Evolutionary conservation across 2,797 vertebrate species (phyloP).

Genomic region (Pristis pectinata): DNA sequence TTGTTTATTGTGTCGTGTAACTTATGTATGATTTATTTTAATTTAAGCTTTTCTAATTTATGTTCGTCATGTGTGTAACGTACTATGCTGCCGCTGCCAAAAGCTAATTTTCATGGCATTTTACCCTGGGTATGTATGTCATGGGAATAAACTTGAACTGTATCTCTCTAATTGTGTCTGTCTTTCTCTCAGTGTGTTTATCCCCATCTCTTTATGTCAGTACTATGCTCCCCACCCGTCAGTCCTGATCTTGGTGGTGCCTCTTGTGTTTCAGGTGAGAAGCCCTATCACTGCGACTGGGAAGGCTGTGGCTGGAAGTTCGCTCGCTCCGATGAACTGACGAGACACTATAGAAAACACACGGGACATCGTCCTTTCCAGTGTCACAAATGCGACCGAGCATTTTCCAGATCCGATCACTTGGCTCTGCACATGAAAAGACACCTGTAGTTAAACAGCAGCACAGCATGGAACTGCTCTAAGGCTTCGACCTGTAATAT

Average conservation of each 20-base stretch:
- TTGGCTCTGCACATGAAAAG: slow-evolving; percentile 76
- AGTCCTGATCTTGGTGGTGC: background rate
- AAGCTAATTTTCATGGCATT: too few relatives aligned
- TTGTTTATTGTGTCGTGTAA: too few relatives aligned
- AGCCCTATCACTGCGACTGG: slow-evolving; percentile 79
- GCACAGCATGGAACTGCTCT: background rate
- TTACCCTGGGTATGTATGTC: too few relatives aligned
- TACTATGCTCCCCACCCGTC: background rate
- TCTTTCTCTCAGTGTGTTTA: background rate
- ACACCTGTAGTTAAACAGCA: slow-evolving; percentile 55
- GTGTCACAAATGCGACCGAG: slow-evolving; percentile 73
- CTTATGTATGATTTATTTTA: too few relatives aligned
- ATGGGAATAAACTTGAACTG: background rate
- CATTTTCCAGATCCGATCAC: slow-evolving; percentile 74
- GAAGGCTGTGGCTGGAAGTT: slow-evolving; percentile 78
- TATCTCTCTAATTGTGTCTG: background rate
- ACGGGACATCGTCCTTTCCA: slow-evolving; percentile 72
- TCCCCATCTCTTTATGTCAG: background rate
- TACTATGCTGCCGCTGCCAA: too few relatives aligned
- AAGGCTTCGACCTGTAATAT: slow-evolving; percentile 18
- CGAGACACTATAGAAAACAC: slow-evolving; percentile 74
- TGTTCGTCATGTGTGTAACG: too few relatives aligned
- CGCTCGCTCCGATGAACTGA: slow-evolving; percentile 73
- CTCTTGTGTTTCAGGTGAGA: slow-evolving; percentile 58
- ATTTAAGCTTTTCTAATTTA: too few relatives aligned